These are phyloP conservation scores for Poeciliopsis retropinna DNA, from an alignment of 2,113 vertebrate species.

Conservation along the genomic window DNA sequence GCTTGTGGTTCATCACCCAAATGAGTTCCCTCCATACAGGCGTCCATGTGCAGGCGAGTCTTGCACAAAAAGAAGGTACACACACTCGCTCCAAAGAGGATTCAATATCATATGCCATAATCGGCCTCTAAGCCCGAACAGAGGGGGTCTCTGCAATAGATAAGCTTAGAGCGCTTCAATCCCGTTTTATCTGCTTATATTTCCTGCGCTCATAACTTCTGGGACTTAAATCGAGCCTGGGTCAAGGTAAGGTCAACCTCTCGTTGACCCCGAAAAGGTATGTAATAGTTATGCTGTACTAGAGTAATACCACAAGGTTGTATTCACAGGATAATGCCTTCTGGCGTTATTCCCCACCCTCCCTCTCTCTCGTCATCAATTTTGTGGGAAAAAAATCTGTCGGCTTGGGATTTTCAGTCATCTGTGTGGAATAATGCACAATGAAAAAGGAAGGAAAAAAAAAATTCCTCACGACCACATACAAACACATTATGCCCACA, in stretches of 20 bases:
- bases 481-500: conserved; percentile 5
- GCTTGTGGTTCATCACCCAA: conserved; percentile 27
- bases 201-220: conserved; percentile 61
- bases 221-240: conserved; percentile 55
- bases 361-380: neutral
- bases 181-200: conserved; percentile 71
- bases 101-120: conserved; percentile 78
- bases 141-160: conserved; percentile 63
- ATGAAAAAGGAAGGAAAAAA: neutral
- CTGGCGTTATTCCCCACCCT: neutral
- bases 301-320: neutral
- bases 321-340: conserved; percentile 7
- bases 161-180: conserved; percentile 65
- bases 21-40: conserved; percentile 19
- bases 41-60: conserved; percentile 8
- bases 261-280: conserved; percentile 17
- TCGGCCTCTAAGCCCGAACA: conserved; percentile 66
- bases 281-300: neutral
- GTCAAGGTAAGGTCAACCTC: conserved; percentile 53
- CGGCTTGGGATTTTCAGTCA: conserved; percentile 21
- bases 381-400: conserved; percentile 20
- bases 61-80: conserved; percentile 34
- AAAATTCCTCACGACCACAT: conserved; percentile 9
- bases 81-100: conserved; percentile 66
- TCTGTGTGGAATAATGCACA: conserved; percentile 13